Conservation (phyloP, 2,888 invertebrate species). For the Lithophane ornitopus region DNA sequence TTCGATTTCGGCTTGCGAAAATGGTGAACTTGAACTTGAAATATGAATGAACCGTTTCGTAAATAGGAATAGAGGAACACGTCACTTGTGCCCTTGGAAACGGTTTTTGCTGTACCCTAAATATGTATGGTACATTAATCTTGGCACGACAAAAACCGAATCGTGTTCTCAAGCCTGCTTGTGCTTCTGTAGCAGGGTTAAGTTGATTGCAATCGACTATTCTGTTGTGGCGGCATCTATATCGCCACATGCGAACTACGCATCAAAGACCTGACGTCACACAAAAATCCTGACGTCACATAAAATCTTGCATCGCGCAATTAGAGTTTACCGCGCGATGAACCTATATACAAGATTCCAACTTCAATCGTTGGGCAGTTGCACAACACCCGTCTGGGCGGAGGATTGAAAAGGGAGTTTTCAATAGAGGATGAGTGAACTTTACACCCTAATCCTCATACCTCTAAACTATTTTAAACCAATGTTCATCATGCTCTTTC, state of each 20-base stretch:
- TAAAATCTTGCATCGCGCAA: too few relatives aligned
- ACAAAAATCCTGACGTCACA: too few relatives aligned
- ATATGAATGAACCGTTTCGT: constrained; percentile 41
- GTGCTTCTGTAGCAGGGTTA: background rate
- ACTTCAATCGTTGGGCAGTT: too few relatives aligned
- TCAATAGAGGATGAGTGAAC: too few relatives aligned
- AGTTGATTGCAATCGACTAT: background rate
- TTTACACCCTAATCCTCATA: too few relatives aligned
- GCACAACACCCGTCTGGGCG: too few relatives aligned
- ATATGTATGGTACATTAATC: constrained; percentile 10
- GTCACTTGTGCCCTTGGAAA: constrained; percentile 2
- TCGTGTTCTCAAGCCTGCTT: background rate
- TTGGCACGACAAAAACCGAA: constrained; percentile 6
- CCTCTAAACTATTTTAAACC: background rate
- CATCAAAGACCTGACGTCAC: too few relatives aligned
- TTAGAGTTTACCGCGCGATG: too few relatives aligned
- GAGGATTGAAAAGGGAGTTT: too few relatives aligned
- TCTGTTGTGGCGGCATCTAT: too few relatives aligned
- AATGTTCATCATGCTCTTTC: background rate
- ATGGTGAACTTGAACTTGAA: constrained; percentile 54
- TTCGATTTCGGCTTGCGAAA: constrained; percentile 57
- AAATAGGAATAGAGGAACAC: constrained; percentile 27
- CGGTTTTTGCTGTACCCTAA: constrained; percentile 2
- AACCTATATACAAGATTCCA: too few relatives aligned
- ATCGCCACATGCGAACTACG: too few relatives aligned